Percentiles rank a stretch among this genome's conserved stretches.
Conservation (phyloP, 92 coral and sea anemone species). For the Zoanthus sansibaricus region DNA sequence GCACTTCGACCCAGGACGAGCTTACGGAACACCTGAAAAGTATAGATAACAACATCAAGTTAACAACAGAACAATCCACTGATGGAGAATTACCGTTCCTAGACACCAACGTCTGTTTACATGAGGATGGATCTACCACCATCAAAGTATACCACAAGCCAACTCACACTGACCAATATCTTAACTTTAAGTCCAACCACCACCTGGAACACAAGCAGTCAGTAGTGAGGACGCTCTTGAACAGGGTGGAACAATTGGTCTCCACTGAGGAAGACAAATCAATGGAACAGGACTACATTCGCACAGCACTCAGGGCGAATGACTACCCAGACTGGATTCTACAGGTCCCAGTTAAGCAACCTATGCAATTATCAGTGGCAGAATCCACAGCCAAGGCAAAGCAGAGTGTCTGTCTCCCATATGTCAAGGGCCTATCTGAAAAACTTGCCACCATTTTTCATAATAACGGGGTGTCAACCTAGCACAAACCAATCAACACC, state of each 20-base stretch:
- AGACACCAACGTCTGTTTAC: not conserved
- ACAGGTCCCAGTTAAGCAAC: conserved; percentile 14
- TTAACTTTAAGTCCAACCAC: not conserved
- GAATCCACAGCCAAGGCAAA: not conserved
- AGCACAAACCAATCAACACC: conserved; percentile 40
- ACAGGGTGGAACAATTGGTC: not conserved
- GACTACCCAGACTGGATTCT: too few species aligned
- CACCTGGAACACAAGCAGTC: not conserved
- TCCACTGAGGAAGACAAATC: not conserved
- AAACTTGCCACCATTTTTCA: conserved; percentile 33
- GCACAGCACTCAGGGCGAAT: too few species aligned
- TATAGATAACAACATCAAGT: too few species aligned
- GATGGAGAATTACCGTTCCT: too few species aligned
- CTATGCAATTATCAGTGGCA: conserved; percentile 15
- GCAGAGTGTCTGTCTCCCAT: too few species aligned
- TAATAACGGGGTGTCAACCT: conserved; percentile 33
- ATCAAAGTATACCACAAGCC: not conserved
- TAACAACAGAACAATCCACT: too few species aligned
- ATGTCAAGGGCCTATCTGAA: too few species aligned
- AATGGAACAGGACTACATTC: too few species aligned
- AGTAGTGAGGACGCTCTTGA: not conserved
- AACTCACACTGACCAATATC: not conserved
- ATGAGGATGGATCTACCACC: not conserved
- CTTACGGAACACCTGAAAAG: too few species aligned
- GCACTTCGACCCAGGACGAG: too few species aligned